These are phyloP conservation scores for Pseudocheirus occidentalis DNA, from an alignment of 2,797 vertebrate species.

Conservation along the genomic window DNA sequence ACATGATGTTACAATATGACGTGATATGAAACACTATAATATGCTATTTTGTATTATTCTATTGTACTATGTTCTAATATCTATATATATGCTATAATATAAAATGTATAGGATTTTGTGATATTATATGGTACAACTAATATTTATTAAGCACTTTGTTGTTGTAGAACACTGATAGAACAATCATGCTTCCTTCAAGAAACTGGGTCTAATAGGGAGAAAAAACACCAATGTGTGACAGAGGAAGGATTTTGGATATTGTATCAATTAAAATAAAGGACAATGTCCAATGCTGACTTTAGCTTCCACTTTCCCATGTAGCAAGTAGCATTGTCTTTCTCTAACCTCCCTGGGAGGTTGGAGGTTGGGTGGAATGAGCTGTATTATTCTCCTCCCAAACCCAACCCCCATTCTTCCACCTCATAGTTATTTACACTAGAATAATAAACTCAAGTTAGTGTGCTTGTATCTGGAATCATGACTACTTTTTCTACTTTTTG, in stretches of 20 bases:
- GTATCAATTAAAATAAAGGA: background rate
- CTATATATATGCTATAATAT: background rate
- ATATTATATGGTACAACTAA: background rate
- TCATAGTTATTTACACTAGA: background rate
- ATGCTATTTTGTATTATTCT: background rate
- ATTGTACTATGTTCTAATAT: background rate
- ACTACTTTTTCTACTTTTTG: background rate
- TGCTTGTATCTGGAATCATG: background rate
- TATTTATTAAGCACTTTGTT: background rate
- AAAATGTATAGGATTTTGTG: background rate
- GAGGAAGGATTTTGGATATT: background rate
- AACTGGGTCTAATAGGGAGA: background rate
- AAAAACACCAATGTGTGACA: background rate
- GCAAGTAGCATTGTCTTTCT: background rate
- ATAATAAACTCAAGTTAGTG: background rate
- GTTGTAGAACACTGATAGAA: background rate
- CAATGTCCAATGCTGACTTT: background rate
- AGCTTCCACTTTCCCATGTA: background rate
- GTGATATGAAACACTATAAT: background rate
- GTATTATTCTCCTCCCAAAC: background rate
- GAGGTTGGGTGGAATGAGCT: background rate
- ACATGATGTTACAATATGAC: background rate
- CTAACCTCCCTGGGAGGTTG: background rate
- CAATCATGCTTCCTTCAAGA: background rate
- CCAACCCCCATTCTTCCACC: background rate